These are phyloP conservation scores for Lasioglossum malachurum DNA, from an alignment of 2,888 invertebrate species.

Conservation along the genomic window DNA sequence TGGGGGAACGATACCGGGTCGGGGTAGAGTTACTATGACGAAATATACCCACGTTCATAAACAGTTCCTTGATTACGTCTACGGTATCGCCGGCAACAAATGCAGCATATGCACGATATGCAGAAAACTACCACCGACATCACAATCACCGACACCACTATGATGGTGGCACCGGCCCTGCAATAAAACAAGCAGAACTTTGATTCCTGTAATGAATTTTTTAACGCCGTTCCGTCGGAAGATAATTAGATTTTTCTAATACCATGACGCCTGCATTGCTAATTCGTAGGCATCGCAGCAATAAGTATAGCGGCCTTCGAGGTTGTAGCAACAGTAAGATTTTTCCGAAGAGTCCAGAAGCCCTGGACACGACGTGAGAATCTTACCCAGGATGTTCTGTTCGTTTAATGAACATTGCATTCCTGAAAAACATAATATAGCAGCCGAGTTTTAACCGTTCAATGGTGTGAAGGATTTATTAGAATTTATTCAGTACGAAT, in stretches of 20 bases:
- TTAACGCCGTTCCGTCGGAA: not conserved
- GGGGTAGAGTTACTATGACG: not conserved
- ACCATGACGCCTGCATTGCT: conserved; percentile 66
- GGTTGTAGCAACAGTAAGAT: conserved; percentile 74
- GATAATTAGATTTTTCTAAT: conserved; percentile 11
- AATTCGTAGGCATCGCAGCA: conserved; percentile 73
- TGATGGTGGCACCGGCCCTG: conserved; percentile 66
- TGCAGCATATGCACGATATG: conserved; percentile 80
- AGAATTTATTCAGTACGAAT: not conserved
- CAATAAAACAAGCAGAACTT: conserved; percentile 39
- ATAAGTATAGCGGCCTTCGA: conserved; percentile 42
- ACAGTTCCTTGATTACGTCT: conserved; percentile 80
- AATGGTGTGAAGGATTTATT: not conserved
- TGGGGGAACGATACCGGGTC: not conserved
- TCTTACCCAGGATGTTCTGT: conserved; percentile 8
- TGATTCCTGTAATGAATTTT: not conserved
- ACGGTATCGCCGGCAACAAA: conserved; percentile 81
- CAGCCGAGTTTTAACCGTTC: not conserved
- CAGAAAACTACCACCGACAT: conserved; percentile 71
- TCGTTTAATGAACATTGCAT: conserved; percentile 47
- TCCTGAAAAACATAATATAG: conserved; percentile 37
- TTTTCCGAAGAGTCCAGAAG: conserved; percentile 59
- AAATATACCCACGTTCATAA: conserved; percentile 79
- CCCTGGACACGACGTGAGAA: conserved; percentile 68
- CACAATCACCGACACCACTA: conserved; percentile 59